These are phyloP conservation scores for Tachina grossa DNA, from an alignment of 2,888 invertebrate genomes.

Conservation along the genomic window DNA sequence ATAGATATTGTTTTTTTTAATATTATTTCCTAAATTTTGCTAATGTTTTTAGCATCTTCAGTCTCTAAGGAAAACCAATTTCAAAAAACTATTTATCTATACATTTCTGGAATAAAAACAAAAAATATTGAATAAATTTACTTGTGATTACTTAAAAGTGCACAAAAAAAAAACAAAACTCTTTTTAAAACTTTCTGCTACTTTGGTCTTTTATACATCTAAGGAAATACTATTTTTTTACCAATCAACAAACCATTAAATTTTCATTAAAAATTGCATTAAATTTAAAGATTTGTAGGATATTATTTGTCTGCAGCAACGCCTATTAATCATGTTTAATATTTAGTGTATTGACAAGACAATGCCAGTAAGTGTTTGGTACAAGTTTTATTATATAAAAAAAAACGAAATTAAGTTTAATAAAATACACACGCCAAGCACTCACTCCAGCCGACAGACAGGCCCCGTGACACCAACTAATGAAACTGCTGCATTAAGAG, in stretches of 20 bases:
- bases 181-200: background rate
- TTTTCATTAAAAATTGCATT: constrained; percentile 19
- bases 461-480: constrained; percentile 41
- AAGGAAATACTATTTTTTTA: constrained; percentile 1
- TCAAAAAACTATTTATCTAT: no score
- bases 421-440: constrained; percentile 33
- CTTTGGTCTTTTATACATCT: background rate
- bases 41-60: no score
- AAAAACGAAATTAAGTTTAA: constrained; percentile 40
- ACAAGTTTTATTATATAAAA: constrained; percentile 26
- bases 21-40: no score
- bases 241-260: constrained; percentile 37
- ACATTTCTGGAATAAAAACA: no score
- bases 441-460: constrained; percentile 10
- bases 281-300: constrained; percentile 20
- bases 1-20: no score
- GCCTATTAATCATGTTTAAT: constrained; percentile 55
- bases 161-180: background rate
- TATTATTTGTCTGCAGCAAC: background rate
- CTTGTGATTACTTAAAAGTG: no score
- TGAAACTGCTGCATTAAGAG: constrained; percentile 31
- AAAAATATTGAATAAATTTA: no score
- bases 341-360: constrained; percentile 57
- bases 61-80: no score
- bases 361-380: constrained; percentile 59